Evolutionary conservation across 2,113 vertebrate genomes (phyloP), one percentile per base, ranked within the genome.

Genomic region (Xiphias gladius): DNA sequence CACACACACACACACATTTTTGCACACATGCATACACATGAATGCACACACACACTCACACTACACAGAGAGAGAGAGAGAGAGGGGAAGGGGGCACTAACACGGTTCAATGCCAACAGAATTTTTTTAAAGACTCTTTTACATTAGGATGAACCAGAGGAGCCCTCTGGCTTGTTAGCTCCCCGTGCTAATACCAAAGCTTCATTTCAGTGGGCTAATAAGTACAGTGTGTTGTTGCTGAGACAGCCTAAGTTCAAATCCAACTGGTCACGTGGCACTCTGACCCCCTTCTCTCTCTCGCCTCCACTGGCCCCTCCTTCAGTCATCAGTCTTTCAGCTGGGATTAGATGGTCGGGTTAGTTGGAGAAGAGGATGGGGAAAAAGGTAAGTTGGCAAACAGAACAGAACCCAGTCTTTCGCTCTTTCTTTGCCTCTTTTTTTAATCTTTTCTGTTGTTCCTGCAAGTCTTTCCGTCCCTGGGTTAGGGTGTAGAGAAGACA

Each of bases 401-500:
- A 86, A 88, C 83, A 72, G 79, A 84, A 89, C 83, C 82, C 88
- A 87, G 88, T 68, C 81, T 70, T 79, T 89, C 83, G 50, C 73
- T 80, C 66, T 72, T 75, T 86, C 64, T 61, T 84, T 80, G 73
- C 72, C 64, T 71, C 66, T 41, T 78, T 82, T 80, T 83, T 24
- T 43, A 13, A 58, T 58, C 41, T 0, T 62, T 50, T 84, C 66
- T 76, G 80, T 78, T 48, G 69, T 73, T 79, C 71, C 75, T 63
- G 32, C n/a, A 4, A 89, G 84, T 91, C 84, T 86, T 77, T 93
- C 85, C 74, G 22, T 94, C 88, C 89, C 79, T 75, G 80, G 88
- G 79, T 93, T 92, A 92, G 89, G 93, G 86, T 92, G 94, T 94
- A 93, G 80, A 95, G 92, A 93, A 95, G 91, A 94, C 94, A 95